phyloP scores from a whole-genome alignment of 1,140 invertebrate species.

The Homalodisca vitripennis region DNA sequence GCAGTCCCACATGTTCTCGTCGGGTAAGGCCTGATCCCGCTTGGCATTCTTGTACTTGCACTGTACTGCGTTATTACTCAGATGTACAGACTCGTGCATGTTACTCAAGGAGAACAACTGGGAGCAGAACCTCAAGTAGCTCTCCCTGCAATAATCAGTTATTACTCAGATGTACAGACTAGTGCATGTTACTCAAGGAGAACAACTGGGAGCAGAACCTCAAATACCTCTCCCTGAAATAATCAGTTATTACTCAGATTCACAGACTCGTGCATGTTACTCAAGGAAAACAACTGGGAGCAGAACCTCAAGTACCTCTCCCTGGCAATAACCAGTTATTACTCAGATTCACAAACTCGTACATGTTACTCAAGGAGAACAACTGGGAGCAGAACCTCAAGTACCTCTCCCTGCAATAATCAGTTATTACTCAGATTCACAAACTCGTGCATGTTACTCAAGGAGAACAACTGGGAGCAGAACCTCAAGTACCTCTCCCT shows the following conservation, averaged over 20 bases:
- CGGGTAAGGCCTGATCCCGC: constrained; percentile 69
- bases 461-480: too few species aligned
- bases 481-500: constrained; percentile 89
- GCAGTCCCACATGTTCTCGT: constrained; percentile 78
- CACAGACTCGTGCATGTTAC: constrained; percentile 89
- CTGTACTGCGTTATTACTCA: constrained; percentile 93
- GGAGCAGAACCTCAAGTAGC: constrained; percentile 90
- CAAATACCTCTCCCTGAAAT: constrained; percentile 85
- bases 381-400: constrained; percentile 90
- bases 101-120: constrained; percentile 86
- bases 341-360: constrained; percentile 90
- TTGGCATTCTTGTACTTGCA: constrained; percentile 83
- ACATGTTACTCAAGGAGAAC: constrained; percentile 84
- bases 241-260: constrained; percentile 93
- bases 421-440: too few species aligned
- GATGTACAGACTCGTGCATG: constrained; percentile 89
- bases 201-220: constrained; percentile 92
- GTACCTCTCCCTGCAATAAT: constrained; percentile 87
- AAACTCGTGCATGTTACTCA: too few species aligned
- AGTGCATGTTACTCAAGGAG: constrained; percentile 84
- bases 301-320: constrained; percentile 92
- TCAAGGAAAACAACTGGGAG: constrained; percentile 84
- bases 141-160: constrained; percentile 78
- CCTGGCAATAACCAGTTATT: constrained; percentile 90
- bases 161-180: constrained; percentile 92